A percentile compares a stretch with the other conserved stretches of the same genome.
Evolutionary conservation across 2,113 vertebrate genomes (phyloP).

Genomic region (Panthera uncia): DNA sequence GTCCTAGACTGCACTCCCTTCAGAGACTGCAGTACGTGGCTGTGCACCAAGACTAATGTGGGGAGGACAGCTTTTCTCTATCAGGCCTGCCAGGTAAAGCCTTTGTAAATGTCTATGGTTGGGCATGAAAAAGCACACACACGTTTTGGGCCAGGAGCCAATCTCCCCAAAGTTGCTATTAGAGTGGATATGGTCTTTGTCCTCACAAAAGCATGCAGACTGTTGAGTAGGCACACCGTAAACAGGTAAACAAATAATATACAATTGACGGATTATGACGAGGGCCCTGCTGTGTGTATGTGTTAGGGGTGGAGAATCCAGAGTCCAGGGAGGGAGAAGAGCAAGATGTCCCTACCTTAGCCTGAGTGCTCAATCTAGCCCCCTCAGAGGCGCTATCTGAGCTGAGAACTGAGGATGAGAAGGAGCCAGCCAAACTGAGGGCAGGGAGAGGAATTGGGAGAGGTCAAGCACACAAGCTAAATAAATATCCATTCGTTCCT

Average conservation of each 20-base stretch:
- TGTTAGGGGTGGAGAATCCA: neutral
- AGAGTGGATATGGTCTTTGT: neutral
- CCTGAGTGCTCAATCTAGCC: neutral
- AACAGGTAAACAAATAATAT: neutral
- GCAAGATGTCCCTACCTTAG: too few species aligned
- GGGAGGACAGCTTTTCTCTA: neutral
- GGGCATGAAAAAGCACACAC: neutral
- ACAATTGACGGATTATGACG: neutral
- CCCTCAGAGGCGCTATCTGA: neutral
- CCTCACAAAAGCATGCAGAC: neutral
- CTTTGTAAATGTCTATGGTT: neutral
- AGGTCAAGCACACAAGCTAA: neutral
- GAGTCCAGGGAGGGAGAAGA: neutral
- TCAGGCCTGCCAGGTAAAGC: neutral
- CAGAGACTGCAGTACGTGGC: fast-evolving
- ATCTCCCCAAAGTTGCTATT: neutral
- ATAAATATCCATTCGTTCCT: neutral
- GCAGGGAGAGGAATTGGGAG: neutral
- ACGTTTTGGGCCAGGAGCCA: neutral
- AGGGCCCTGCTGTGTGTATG: neutral
- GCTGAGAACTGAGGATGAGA: neutral
- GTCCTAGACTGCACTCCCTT: neutral
- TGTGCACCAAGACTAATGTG: too few species aligned
- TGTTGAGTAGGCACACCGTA: neutral
- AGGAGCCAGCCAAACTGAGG: neutral